Base-by-base conservation (phyloP, 2,113 vertebrate species). In the Corythaeola cristata region DNA sequence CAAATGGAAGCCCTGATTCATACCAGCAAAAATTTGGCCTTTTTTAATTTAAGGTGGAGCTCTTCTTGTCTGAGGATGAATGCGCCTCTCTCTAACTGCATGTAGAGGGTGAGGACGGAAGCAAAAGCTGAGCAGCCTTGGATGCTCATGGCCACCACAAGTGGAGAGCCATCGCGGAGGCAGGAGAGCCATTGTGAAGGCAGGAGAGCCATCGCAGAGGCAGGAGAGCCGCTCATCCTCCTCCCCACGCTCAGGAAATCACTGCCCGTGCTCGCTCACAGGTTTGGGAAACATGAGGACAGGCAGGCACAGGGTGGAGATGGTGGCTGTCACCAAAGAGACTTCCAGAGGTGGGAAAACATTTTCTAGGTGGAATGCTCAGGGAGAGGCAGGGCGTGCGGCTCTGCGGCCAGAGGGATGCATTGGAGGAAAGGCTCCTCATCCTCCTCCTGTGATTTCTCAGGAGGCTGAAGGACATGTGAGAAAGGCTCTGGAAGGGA, bases 1-100 rank as follows among this genome's bases (percentile, higher is more conserved):
- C 96, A 96, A 95, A 92, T 95, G 85, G 95, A 96, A 96, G 94
- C 53, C 93, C 90, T 96, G 95, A 97, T 94, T 96, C 96, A 97
- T 96, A 97, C 66, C 76, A 96, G 80, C 73, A 97, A 97, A 97
- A 93, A 97, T 90, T 39, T 81, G 90, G 64, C 77, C 77, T 93
- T 93, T 87, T 91, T 87, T 44, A 96, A 62, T 91, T 96, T 93
- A 96, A 97, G 96, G 96, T 96, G 94, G 96, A 96, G 89, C 81
- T 56, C 41, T 95, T 92, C 45, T 90, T 37, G 73, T 79, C 32
- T 50, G 74, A 93, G 76, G 84, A 87, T 73, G 58, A 92, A 96
- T 96, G 94, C 79, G 88, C 39, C 39, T 88, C 80, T 80, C 50
- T 71, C 59, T 74, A 49, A 86, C 56, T 28, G 44, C 60, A 33